Base-by-base conservation (phyloP, 1,140 invertebrate genomes). In the Megalonaias nervosa region DNA sequence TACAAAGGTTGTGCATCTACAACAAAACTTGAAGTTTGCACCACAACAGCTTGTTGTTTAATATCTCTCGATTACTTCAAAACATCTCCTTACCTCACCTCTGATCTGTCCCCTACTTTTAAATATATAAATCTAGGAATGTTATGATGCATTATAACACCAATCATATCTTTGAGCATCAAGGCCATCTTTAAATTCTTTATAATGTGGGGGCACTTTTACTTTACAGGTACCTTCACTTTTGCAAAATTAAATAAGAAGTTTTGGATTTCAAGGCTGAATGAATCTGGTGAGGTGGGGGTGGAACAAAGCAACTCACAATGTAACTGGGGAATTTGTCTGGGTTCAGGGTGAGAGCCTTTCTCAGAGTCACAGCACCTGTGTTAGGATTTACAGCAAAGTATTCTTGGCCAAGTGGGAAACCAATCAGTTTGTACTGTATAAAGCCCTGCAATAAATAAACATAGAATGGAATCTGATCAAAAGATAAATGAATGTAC, bases 351-450 rank as follows among this genome's bases (percentile, higher is more conserved):
- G 73, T 60, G 31, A 82, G 66, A 56, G 67, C 19, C n/a, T 67
- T n/a, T n/a, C 23, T 57, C 1, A 82, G 68, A 23, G 48, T 67
- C 17, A 82, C 75, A 26, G 13, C 58, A 19, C 81, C 81, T 14
- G 71, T 77, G 65, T 48, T 64, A 19, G 48, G 56, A 56, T 77
- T 66, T 17, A 82, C 57, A 16, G 55, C 64, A 64, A 82, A 82
- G 59, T 80, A 82, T 1, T 64, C 56, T 1, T 71, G 62, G 2
- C 80, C 80, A n/a, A 71, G 73, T 21, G 23, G 31, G 26, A 71
- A 73, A 13, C 80, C 80, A 38, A 71, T 64, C 26, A 82, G 66
- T 65, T 68, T 17, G 61, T 82, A 82, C n/a, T 55, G 62, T 19
- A 82, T 73, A 38, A 48, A 14, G 21, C 77, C 72, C 77, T 81